phyloP scores from a whole-genome alignment of 2,113 vertebrate species.

The Lycaon pictus region DNA sequence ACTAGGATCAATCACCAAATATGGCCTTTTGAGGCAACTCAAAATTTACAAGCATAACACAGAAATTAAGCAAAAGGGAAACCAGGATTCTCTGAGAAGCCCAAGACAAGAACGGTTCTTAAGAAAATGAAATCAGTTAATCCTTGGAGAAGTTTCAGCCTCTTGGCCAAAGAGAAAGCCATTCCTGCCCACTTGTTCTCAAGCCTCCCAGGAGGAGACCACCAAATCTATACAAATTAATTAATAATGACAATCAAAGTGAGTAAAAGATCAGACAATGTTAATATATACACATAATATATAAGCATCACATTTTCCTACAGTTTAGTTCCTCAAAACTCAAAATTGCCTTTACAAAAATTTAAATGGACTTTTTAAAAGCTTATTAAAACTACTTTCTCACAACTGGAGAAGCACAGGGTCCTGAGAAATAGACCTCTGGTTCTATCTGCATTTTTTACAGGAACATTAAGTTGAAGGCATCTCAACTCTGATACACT shows the following conservation, averaged over 20 bases:
- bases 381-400: constrained; percentile 1
- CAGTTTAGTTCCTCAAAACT: constrained; percentile 1
- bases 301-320: background rate
- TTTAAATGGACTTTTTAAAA: background rate
- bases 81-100: constrained; percentile 35
- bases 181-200: background rate
- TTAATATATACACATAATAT: background rate
- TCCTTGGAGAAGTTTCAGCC: background rate
- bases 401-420: background rate
- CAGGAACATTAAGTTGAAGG: constrained; percentile 31
- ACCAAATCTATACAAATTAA: constrained; percentile 19
- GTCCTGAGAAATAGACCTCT: background rate
- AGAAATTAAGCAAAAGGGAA: constrained; percentile 51
- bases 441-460: background rate
- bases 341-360: constrained; percentile 19
- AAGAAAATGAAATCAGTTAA: constrained; percentile 44
- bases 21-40: constrained; percentile 25
- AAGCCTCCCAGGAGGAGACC: background rate
- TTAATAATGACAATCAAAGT: background rate
- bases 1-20: constrained; percentile 1
- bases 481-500: background rate
- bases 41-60: constrained; percentile 48
- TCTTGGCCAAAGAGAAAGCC: background rate
- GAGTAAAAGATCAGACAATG: background rate
- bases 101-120: background rate